Evolutionary conservation across 1,140 invertebrate species (phyloP).

Genomic region (Macrostomum lignano): DNA sequence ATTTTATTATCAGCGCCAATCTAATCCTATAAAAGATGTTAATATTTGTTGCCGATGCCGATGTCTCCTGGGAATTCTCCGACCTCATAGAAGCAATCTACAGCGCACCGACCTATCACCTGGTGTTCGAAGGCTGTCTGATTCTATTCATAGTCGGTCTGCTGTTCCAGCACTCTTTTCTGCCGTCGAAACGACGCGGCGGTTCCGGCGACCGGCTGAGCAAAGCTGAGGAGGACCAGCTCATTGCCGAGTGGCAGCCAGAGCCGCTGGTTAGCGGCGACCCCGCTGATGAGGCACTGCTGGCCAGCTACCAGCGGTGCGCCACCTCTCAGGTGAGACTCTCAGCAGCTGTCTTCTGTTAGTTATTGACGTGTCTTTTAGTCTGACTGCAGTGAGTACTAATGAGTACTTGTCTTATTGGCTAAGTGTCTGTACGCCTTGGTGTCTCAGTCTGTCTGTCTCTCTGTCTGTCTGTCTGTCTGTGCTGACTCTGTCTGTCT

Average conservation of each 20-base stretch:
- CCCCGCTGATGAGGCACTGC: slow-evolving; percentile 31
- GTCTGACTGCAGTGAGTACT: too few species aligned
- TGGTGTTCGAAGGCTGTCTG: slow-evolving; percentile 32
- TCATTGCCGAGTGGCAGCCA: slow-evolving; percentile 43
- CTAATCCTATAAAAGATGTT: too few species aligned
- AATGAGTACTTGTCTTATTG: too few species aligned
- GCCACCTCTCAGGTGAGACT: slow-evolving; percentile 20
- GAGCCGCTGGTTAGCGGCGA: slow-evolving; percentile 44
- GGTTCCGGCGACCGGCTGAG: not conserved
- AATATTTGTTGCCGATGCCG: too few species aligned
- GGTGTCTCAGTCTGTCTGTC: too few species aligned
- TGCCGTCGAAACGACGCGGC: not conserved
- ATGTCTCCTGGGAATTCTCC: too few species aligned
- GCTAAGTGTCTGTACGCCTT: too few species aligned
- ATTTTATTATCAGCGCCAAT: too few species aligned
- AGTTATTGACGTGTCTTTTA: not conserved
- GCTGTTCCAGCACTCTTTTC: slow-evolving; percentile 30
- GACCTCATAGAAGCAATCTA: too few species aligned
- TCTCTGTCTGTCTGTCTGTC: too few species aligned
- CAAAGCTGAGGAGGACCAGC: slow-evolving; percentile 36
- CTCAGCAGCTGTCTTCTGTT: not conserved
- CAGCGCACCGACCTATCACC: slow-evolving; percentile 35
- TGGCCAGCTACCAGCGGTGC: slow-evolving; percentile 33
- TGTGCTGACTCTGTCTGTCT: too few species aligned
- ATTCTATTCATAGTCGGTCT: slow-evolving; percentile 35